Evolutionary conservation across 2,797 vertebrate species (phyloP), one percentile per base, ranked within the genome.

Genomic region (Myioborus miniatus): DNA sequence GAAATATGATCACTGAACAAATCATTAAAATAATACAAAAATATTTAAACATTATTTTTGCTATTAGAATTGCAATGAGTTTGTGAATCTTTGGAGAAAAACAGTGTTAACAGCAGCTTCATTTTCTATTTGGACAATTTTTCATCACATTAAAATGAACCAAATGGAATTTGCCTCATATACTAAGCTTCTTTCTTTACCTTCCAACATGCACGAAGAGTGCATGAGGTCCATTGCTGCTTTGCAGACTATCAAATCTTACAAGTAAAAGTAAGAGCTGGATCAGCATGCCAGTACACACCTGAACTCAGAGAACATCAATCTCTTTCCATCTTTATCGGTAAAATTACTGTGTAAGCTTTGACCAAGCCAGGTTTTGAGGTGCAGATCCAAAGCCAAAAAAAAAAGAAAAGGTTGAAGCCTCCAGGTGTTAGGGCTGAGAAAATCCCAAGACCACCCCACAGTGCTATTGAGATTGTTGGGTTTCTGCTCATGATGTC

Each of bases 271-370:
- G 8, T 26, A 37, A 36, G 23, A 74, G 27, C 7, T 22, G 37
- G 21, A 50, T 13, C 43, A 56, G 0, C 0, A 29, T 36, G 36
- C 3, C 1, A 2, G 15, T 41, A 21, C 1, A 0, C 14, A 47
- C 47, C 32, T 59, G 24, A 78, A 62, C 30, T 53, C 19, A 8
- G 46, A 75, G 24, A 6, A 43, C 26, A 47, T 44, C 16, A 44
- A 9, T 50, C 37, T 83, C 39, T 39, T 56, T 47, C 50, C 34
- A 86, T 12, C 2, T 70, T 90, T 58, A 21, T n/a, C 9, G 27
- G 47, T 56, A 46, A 77, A 56, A 4, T 60, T 32, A 53, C 2
- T 20, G 13, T 43, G 17, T 3, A 68, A 78, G 14, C 18, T 81
- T 83, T 76, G 36, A 20, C 39, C 32, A 70, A 67, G 7, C 5